phyloP scores from a whole-genome alignment of 2,888 invertebrate species.

The Drosophila pegasa region DNA sequence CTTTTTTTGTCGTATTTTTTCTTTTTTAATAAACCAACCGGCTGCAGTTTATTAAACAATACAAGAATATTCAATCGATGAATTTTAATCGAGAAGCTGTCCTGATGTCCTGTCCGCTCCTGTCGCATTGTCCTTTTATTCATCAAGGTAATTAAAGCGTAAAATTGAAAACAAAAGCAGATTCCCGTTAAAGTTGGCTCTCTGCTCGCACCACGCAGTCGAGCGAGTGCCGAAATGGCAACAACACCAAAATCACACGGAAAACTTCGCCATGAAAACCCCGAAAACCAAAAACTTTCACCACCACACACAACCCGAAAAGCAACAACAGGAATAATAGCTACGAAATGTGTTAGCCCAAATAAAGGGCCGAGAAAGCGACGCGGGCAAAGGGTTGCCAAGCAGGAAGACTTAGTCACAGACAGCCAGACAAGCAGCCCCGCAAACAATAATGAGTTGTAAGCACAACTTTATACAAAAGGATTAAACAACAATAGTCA shows the following conservation, averaged over 20 bases:
- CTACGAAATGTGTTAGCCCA: constrained; percentile 56
- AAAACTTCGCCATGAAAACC: constrained; percentile 44
- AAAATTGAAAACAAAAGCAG: constrained; percentile 72
- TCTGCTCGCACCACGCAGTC: constrained; percentile 34
- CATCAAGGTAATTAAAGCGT: constrained; percentile 76
- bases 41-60: constrained; percentile 70
- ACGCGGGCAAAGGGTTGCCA: constrained; percentile 5
- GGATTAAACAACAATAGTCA: constrained; percentile 77
- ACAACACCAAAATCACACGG: constrained; percentile 48
- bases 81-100: constrained; percentile 61
- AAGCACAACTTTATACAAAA: constrained; percentile 77
- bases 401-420: not conserved
- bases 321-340: constrained; percentile 45
- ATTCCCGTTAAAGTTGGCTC: constrained; percentile 41
- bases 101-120: constrained; percentile 22
- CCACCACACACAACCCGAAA: constrained; percentile 42
- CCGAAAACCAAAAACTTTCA: constrained; percentile 37
- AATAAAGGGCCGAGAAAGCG: constrained; percentile 26
- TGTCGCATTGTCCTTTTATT: constrained; percentile 34
- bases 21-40: constrained; percentile 44
- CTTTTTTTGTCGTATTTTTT: not conserved
- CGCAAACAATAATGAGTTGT: constrained; percentile 76
- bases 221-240: constrained; percentile 43
- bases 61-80: constrained; percentile 45
- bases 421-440: constrained; percentile 4